Evolutionary conservation across 2,888 invertebrate species (phyloP).

Genomic region (Ormyrus thymus): DNA sequence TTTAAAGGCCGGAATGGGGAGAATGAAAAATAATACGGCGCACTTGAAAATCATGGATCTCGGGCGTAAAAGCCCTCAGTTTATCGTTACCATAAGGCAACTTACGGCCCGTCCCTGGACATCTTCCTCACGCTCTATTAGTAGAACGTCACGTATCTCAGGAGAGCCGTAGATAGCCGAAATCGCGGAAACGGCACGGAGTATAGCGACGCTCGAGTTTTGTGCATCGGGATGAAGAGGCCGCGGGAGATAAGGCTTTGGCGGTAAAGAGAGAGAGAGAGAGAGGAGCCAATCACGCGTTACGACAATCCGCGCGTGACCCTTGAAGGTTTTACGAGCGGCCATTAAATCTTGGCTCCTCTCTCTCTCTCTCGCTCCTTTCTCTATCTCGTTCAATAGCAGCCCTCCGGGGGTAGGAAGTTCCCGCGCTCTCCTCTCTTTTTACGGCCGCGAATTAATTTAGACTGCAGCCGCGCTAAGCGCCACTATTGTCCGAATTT

Average conservation of each 20-base stretch:
- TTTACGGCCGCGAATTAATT: slow-evolving; percentile 57
- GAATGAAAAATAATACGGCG: no score
- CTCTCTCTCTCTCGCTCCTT: background rate
- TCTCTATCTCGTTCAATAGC: background rate
- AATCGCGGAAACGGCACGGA: slow-evolving; percentile 21
- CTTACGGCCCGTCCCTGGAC: no score
- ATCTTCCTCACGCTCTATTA: no score
- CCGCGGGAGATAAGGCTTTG: slow-evolving; percentile 34
- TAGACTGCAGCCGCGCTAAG: slow-evolving; percentile 49
- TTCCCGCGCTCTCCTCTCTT: slow-evolving; percentile 43
- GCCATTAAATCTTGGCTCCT: slow-evolving; percentile 59
- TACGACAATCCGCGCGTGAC: slow-evolving; percentile 58
- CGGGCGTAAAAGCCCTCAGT: no score
- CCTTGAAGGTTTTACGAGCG: slow-evolving; percentile 61
- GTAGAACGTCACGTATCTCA: no score
- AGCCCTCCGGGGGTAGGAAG: background rate
- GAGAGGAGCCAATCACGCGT: slow-evolving; percentile 58
- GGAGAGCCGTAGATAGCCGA: slow-evolving; percentile 1
- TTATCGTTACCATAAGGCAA: no score
- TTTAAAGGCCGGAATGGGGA: no score
- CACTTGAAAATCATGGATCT: no score
- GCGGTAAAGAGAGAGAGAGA: no score
- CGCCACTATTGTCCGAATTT: slow-evolving; percentile 46
- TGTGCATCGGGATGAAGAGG: slow-evolving; percentile 39
- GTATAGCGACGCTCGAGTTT: slow-evolving; percentile 10